phyloP scores from a whole-genome alignment of 2,797 vertebrate genomes.

The Takifugu ocellatus region DNA sequence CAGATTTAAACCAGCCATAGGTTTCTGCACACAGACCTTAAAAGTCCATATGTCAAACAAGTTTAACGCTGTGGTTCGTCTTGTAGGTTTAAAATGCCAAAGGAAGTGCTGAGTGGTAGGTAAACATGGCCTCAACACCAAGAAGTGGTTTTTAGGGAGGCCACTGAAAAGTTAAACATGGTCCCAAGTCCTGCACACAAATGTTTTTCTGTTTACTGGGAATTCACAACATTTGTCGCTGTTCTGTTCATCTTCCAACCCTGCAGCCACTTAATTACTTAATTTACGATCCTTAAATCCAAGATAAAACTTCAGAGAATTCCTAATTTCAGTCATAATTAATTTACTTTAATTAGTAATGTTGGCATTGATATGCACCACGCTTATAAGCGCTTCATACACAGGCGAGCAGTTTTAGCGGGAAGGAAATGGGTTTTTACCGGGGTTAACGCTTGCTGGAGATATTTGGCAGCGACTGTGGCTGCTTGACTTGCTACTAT shows the following conservation, averaged over 20 bases:
- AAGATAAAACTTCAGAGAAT: no score
- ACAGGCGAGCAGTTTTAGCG: background rate
- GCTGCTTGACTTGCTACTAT: conserved; percentile 4
- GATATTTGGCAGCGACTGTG: conserved; percentile 1
- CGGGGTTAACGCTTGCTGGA: background rate
- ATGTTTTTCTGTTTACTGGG: background rate
- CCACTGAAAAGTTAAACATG: conserved; percentile 9
- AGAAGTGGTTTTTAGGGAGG: conserved; percentile 38
- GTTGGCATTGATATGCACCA: background rate
- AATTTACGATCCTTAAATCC: no score
- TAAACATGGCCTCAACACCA: conserved; percentile 55
- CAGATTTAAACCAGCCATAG: background rate
- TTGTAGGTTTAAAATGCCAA: conserved; percentile 37
- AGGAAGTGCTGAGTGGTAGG: conserved; percentile 51
- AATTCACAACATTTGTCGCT: background rate
- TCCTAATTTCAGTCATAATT: no score
- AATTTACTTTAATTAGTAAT: background rate
- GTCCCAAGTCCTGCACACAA: conserved; percentile 1
- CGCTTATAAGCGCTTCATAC: background rate
- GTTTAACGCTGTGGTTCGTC: conserved; percentile 35
- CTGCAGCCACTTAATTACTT: no score
- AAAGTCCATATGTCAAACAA: conserved; percentile 23
- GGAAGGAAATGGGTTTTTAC: background rate
- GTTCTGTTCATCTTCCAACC: background rate
- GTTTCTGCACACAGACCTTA: conserved; percentile 3